A percentile compares a stretch with the other conserved stretches of the same genome.
phyloP scores from a whole-genome alignment of 2,113 vertebrate genomes.

The Tragelaphus imberbis region DNA sequence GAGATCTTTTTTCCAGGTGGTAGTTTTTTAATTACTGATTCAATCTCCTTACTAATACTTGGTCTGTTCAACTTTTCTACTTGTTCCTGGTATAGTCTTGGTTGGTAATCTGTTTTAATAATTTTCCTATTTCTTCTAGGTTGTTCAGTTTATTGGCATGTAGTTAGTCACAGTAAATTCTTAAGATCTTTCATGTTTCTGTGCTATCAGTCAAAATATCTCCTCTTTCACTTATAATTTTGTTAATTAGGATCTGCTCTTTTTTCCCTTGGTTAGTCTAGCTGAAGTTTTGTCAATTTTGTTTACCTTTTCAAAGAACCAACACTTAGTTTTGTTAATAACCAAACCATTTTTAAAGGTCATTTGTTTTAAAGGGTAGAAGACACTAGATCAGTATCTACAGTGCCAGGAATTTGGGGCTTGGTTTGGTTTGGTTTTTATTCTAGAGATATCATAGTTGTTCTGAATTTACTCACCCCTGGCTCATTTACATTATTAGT shows the following conservation, averaged over 20 bases:
- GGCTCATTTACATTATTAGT: neutral
- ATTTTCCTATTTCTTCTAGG: neutral
- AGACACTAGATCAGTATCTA: neutral
- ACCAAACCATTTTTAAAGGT: neutral
- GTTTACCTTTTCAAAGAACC: neutral
- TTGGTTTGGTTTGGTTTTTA: neutral
- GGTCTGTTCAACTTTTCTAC: neutral
- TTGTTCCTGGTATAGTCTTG: neutral
- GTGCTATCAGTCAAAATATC: neutral
- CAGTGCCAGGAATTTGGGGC: neutral
- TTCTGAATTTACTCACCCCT: neutral
- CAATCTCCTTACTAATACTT: neutral
- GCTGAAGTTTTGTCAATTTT: neutral
- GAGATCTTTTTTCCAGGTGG: neutral
- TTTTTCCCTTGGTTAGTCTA: neutral
- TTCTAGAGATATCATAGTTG: neutral
- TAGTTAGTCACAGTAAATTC: neutral
- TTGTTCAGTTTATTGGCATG: neutral
- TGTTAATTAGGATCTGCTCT: neutral
- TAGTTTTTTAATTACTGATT: neutral
- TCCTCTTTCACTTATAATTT: neutral
- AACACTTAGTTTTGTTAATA: neutral
- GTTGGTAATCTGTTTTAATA: neutral
- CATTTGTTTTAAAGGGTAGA: neutral
- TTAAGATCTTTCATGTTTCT: neutral